These are phyloP conservation scores for Strix aluco DNA, from an alignment of 2,113 vertebrate species.

Conservation along the genomic window DNA sequence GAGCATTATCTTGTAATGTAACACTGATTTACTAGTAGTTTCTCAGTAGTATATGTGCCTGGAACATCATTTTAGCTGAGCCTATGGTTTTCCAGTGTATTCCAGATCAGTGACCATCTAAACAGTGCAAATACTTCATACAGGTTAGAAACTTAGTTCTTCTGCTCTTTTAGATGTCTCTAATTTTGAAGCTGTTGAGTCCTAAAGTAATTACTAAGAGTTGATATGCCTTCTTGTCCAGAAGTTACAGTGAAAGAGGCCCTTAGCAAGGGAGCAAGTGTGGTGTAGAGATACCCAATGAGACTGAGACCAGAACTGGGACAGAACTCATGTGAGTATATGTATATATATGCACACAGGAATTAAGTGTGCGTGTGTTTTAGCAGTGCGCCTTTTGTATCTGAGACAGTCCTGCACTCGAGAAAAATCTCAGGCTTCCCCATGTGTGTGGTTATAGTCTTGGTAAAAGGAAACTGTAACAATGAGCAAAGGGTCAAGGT, in stretches of 20 bases:
- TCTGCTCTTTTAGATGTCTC: not conserved
- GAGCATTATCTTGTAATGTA: not conserved
- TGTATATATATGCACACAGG: not conserved
- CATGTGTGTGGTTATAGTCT: not conserved
- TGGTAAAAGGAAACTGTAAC: not conserved
- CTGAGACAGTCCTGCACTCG: not conserved
- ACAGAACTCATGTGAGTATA: fast-evolving
- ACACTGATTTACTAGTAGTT: not conserved
- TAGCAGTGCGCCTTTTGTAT: not conserved
- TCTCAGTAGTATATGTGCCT: not conserved
- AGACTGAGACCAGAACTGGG: not conserved
- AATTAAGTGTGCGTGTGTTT: not conserved
- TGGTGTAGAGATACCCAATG: not conserved
- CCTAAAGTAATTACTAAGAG: not conserved
- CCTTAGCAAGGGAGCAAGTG: not conserved
- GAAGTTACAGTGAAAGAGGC: not conserved
- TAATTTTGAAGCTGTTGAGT: not conserved
- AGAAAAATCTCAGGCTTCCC: not conserved
- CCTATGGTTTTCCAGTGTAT: not conserved
- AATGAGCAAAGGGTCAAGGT: not conserved
- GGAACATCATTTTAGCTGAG: not conserved
- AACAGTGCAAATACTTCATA: not conserved
- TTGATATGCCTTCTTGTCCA: not conserved
- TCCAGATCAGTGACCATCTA: not conserved
- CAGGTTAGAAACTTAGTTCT: not conserved